phyloP scores from a whole-genome alignment of 1,140 invertebrate species.

The Drosophila tropicalis region DNA sequence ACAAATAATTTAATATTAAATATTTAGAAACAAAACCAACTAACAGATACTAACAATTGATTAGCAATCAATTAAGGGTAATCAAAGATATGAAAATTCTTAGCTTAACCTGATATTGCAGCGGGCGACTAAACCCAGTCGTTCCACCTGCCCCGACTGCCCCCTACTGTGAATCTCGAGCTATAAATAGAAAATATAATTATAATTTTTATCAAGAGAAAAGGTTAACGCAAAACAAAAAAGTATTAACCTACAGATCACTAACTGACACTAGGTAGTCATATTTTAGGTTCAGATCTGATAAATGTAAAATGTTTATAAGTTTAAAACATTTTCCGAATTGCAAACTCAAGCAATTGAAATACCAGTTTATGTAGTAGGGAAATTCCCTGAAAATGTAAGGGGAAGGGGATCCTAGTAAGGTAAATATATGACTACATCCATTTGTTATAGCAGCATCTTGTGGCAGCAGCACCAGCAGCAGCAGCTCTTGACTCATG shows the following conservation, averaged over 20 bases:
- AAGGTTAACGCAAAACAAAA: no score
- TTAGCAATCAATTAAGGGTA: no score
- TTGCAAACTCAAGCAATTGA: background rate
- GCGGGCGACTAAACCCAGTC: no score
- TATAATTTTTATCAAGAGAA: no score
- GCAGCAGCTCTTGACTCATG: conserved; percentile 50
- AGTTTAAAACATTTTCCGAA: background rate
- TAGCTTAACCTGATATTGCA: no score
- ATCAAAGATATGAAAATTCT: background rate
- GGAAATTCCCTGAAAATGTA: conserved; percentile 1
- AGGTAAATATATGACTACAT: background rate
- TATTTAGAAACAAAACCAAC: background rate
- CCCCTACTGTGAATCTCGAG: no score
- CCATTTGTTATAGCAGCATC: conserved; percentile 22
- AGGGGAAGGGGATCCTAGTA: background rate
- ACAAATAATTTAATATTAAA: conserved; percentile 30
- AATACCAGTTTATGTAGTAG: conserved; percentile 5
- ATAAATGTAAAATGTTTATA: background rate
- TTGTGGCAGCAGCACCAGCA: conserved; percentile 3
- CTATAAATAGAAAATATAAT: no score
- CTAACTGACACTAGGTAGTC: no score
- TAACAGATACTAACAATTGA: background rate
- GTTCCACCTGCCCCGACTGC: no score
- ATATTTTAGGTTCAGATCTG: background rate
- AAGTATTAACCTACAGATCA: no score